phyloP scores from a whole-genome alignment of 2,797 vertebrate species.

The Neomorphus geoffroyi region DNA sequence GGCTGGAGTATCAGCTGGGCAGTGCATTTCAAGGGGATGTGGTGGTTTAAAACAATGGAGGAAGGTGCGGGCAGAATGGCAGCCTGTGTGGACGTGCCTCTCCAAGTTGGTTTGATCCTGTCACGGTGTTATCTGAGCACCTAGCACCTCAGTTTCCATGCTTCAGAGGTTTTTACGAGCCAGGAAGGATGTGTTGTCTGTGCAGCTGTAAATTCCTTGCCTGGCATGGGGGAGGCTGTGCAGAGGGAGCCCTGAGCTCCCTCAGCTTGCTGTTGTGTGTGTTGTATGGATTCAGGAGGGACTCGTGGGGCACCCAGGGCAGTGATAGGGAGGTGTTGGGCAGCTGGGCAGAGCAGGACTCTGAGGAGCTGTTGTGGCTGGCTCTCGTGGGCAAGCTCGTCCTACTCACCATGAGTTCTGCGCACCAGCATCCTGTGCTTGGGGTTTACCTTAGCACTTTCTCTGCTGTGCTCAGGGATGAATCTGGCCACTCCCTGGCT shows the following conservation, averaged over 20 bases:
- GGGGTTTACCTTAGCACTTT: background rate
- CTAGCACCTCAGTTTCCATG: background rate
- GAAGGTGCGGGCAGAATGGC: background rate
- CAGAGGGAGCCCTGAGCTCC: background rate
- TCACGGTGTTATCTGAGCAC: background rate
- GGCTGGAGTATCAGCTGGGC: background rate
- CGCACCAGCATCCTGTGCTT: background rate
- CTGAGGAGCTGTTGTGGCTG: background rate
- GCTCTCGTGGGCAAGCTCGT: background rate
- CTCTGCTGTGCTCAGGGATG: background rate
- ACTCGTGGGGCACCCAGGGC: too few relatives aligned
- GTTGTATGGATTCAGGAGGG: background rate
- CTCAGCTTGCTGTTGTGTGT: background rate
- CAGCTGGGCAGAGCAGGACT: background rate
- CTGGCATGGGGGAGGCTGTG: background rate
- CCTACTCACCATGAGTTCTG: background rate
- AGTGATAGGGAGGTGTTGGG: background rate
- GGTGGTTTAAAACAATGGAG: background rate
- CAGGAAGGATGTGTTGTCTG: background rate
- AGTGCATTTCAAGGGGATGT: rapidly evolving
- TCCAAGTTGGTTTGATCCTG: background rate
- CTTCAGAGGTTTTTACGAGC: background rate
- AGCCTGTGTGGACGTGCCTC: background rate
- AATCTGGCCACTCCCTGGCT: background rate
- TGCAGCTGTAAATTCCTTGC: background rate